Evolutionary conservation across 2,797 vertebrate species (phyloP).

Genomic region (Xenentodon cancila): DNA sequence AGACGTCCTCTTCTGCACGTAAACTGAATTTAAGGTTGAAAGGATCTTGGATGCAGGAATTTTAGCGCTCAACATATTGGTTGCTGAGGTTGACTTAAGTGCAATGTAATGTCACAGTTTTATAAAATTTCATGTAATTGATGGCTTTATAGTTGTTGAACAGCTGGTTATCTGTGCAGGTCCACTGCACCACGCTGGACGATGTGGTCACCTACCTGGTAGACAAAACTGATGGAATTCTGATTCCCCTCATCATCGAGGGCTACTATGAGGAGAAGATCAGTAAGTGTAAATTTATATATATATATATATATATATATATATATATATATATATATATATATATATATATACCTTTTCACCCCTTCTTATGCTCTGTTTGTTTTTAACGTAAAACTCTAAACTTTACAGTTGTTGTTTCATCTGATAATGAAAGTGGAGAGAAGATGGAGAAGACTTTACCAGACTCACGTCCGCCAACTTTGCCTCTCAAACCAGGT

Average conservation of each 20-base stretch:
- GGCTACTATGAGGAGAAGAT: slow-evolving; percentile 80
- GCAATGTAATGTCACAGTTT: no score
- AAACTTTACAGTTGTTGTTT: slow-evolving; percentile 71
- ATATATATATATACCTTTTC: no score
- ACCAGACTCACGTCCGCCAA: no score
- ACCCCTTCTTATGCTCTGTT: not conserved
- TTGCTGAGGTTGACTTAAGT: no score
- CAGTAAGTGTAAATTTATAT: slow-evolving; percentile 71
- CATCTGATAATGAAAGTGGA: slow-evolving; percentile 49
- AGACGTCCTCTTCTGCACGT: no score
- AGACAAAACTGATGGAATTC: slow-evolving; percentile 63
- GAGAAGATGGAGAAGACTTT: no score
- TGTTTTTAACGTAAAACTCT: no score
- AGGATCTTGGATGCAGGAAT: no score
- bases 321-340: not conserved
- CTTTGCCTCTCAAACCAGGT: no score
- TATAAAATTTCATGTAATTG: not conserved
- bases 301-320: not conserved
- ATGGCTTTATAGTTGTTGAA: not conserved
- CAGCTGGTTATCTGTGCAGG: slow-evolving; percentile 54
- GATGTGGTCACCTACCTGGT: slow-evolving; percentile 80
- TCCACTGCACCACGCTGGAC: slow-evolving; percentile 77
- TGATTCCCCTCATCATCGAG: slow-evolving; percentile 78
- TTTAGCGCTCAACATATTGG: no score
- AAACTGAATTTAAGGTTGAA: no score